phyloP scores from a whole-genome alignment of 2,888 invertebrate genomes.

The Dryadula phaetusa region DNA sequence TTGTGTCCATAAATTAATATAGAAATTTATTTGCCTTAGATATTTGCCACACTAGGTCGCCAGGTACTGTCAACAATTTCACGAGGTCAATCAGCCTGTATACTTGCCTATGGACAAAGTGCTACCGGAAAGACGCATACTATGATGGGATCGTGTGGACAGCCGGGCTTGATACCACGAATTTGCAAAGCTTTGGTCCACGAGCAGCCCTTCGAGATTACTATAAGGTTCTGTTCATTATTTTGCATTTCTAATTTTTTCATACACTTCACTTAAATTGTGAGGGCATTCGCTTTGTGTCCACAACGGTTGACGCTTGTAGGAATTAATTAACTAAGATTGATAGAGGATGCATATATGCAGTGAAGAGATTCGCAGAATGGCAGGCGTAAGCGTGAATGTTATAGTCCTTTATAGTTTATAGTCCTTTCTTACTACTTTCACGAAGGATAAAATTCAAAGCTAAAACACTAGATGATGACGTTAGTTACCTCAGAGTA shows the following conservation, averaged over 20 bases:
- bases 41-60: conserved; percentile 87
- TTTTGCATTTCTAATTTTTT: neutral
- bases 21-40: conserved; percentile 60
- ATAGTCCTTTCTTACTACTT: no score
- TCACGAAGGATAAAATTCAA: no score
- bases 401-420: no score
- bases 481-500: neutral
- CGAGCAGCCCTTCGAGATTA: conserved; percentile 58
- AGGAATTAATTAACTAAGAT: no score
- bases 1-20: neutral
- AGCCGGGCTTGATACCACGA: conserved; percentile 73
- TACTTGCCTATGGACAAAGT: conserved; percentile 90
- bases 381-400: no score
- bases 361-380: no score
- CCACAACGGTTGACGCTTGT: no score
- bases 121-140: conserved; percentile 91
- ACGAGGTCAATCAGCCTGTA: conserved; percentile 87
- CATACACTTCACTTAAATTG: no score
- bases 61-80: conserved; percentile 86
- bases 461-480: no score
- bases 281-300: no score
- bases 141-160: conserved; percentile 86
- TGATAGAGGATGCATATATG: no score
- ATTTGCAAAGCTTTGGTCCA: conserved; percentile 69
- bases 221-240: conserved; percentile 63